Evolutionary conservation across 2,797 vertebrate species (phyloP), one percentile per base, ranked within the genome.

Genomic region (Sciurus vulgaris): DNA sequence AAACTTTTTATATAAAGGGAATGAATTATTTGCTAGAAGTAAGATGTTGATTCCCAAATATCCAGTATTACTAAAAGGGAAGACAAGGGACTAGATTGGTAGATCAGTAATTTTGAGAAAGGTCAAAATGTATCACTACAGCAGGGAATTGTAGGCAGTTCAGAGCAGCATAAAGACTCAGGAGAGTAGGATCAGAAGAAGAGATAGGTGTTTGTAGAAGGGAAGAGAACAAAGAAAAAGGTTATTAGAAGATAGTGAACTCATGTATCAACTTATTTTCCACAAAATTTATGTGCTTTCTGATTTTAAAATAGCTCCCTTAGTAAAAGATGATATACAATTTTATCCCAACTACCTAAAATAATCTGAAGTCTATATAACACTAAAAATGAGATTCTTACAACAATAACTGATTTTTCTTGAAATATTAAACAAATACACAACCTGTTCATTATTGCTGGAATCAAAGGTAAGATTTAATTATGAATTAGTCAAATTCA

Each of bases 231-330:
- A 81, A 93, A 51, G 56, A 20, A 86, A 89, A 87, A 56, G 28
- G 4, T 0, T 33, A 65, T 59, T 82, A 76, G 44, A 82, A 28
- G 22, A 83, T n/a, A 73, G 6, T 28, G 18, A 73, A 95, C 69
- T 86, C 30, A 92, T 69, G 47, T 24, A 33, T 33, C 56, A 92
- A n/a, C 7, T 89, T 61, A 87, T 91, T 92, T 77, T 86, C 49
- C 22, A 47, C 56, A 59, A 83, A 77, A 77, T 65, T 61, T 93
- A 14, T 67, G 69, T 18, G 30, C 22, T 56, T 86, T 83, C 49
- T 79, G 13, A 59, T 51, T 78, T 26, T 47, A 35, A 20, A 83
- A 33, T 10, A 85, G 47, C 72, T 83, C 1, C 82, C 24, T 79
- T 49, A 41, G 41, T 65, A 56, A 22, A 3, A 13, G 24, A 70